Conservation (phyloP, 2,888 invertebrate genomes). For the Pterobdella sp. region DNA sequence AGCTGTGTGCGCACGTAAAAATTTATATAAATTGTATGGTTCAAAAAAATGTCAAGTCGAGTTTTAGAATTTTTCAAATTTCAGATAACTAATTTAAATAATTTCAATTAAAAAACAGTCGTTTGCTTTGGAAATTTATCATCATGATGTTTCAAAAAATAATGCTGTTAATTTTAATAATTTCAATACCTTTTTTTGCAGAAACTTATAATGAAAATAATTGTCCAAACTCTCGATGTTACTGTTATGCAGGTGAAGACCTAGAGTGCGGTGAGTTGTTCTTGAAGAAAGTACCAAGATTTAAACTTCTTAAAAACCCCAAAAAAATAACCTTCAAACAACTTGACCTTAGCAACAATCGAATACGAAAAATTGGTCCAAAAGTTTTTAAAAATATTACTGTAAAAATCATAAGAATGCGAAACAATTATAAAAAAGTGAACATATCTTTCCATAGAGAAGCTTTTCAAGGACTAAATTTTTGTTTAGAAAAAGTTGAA, state of each 20-base stretch:
- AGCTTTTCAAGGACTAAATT: constrained; percentile 36
- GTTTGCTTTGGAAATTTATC: no score
- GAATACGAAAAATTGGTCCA: constrained; percentile 24
- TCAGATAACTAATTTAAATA: no score
- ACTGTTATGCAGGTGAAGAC: constrained; percentile 26
- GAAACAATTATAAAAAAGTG: constrained; percentile 29
- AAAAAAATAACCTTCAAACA: constrained; percentile 32
- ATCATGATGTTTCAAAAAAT: not conserved
- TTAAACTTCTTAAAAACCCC: not conserved
- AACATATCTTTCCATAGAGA: constrained; percentile 31
- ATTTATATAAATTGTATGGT: no score
- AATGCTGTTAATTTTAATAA: not conserved
- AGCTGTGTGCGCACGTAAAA: no score
- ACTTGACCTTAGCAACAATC: constrained; percentile 35
- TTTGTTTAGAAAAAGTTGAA: constrained; percentile 29
- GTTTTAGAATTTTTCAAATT: no score
- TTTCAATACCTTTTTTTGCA: not conserved
- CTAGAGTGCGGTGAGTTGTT: constrained; percentile 32
- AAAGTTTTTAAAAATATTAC: constrained; percentile 33
- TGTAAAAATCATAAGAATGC: constrained; percentile 33
- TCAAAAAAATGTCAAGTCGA: no score
- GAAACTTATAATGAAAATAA: constrained; percentile 11
- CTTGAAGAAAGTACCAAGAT: constrained; percentile 26
- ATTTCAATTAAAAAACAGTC: no score
- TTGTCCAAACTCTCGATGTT: constrained; percentile 30